Base-by-base conservation (phyloP, 1,140 invertebrate species). In the Pseudomyrmex cubaensis region DNA sequence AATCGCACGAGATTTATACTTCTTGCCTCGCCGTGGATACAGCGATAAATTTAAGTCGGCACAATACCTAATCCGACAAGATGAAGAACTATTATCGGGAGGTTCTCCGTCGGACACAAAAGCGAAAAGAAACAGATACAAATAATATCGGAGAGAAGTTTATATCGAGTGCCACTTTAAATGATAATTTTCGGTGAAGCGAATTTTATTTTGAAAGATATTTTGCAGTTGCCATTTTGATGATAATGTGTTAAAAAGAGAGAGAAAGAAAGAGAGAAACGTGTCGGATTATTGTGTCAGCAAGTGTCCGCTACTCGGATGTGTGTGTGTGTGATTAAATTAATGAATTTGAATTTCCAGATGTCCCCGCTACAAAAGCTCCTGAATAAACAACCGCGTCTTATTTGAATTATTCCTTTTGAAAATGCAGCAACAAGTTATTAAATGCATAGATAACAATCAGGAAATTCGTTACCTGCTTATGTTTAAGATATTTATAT, bases 161-260 rank as follows among this genome's bases (percentile, higher is more conserved):
- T 61, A 64, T 76, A 87, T 84, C 44, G 80, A 87, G 77, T 62
- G 80, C 44, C 85, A 78, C 87, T 87, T 87, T 87, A 87, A 84
- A 87, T 87, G 85, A 87, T 87, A 87, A 87, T 87, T 64, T 62
- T 75, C 10, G 72, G 17, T 7, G 5, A 63, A 77, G 66, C 59
- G 22, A 44, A 62, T 59, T 50, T 76, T 75, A 17, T 9, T 25
- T 22, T 35, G 15, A 54, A 20, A 17, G 54, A 25, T 59, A 22
- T 35, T 62, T 50, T 66, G 54, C 13, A 20, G 59, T 46, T 67
- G 5, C 54, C 48, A 83, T 87, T 87, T 86, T 78, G 50, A 84
- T 87, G 80, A 87, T 87, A 87, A 84, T 87, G 25, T 15, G 54
- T 17, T 17, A 66, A 67, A 77, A 35, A 35, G 0, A 35, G 35